Conservation (phyloP, 2,113 vertebrate species). For the Rhinichthys klamathensis region DNA sequence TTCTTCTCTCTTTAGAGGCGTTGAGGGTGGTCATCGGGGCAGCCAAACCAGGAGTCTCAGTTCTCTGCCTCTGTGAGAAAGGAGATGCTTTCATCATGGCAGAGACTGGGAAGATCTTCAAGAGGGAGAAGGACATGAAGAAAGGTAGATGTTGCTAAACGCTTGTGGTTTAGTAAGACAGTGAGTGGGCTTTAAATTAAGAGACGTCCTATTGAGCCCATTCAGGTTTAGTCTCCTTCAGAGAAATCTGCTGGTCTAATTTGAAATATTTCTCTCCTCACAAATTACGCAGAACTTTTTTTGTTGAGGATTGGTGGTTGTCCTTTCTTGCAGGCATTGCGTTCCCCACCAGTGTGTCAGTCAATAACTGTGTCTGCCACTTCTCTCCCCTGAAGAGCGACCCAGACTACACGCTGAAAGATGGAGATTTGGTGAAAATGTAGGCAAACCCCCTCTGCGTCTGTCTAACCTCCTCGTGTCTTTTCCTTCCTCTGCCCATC, state of each 20-base stretch:
- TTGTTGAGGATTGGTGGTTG: constrained; percentile 54
- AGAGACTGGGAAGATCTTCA: constrained; percentile 96
- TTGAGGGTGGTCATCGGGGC: constrained; percentile 84
- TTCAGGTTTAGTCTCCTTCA: not conserved
- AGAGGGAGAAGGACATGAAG: constrained; percentile 98
- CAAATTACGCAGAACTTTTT: not conserved
- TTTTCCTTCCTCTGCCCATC: not conserved
- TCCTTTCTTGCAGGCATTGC: constrained; percentile 85
- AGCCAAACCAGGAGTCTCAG: constrained; percentile 81
- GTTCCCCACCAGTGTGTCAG: constrained; percentile 95
- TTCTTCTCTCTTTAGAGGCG: constrained; percentile 75
- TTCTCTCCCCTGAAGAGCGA: constrained; percentile 98
- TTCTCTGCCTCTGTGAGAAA: constrained; percentile 91
- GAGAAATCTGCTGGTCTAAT: not conserved
- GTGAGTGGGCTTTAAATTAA: not conserved
- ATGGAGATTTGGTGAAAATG: constrained; percentile 96
- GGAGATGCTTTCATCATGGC: constrained; percentile 92
- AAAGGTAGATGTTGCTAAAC: constrained; percentile 65
- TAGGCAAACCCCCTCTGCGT: constrained; percentile 69
- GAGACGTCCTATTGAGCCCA: not conserved
- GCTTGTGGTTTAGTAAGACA: not conserved
- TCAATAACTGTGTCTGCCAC: constrained; percentile 98
- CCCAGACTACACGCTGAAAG: constrained; percentile 90
- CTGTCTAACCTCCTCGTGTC: constrained; percentile 33
- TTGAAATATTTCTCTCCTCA: constrained; percentile 2